phyloP scores from a whole-genome alignment of 2,797 vertebrate genomes.

The Carduelis carduelis region DNA sequence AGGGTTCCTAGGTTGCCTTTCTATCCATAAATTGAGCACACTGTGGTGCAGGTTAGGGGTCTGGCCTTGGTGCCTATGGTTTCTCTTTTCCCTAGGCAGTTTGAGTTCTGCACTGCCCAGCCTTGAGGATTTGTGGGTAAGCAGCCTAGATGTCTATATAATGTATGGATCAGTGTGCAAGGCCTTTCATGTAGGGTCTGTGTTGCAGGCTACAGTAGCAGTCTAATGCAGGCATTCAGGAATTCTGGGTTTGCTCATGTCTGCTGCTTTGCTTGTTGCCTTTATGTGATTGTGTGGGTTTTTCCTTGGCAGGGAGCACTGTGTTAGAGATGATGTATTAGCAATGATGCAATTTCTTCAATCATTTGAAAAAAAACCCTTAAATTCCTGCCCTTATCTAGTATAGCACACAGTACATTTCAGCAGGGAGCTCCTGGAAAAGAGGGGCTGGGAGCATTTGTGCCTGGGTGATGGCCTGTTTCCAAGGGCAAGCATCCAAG shows the following conservation, averaged over 20 bases:
- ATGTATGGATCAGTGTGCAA: neutral
- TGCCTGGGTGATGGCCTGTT: neutral
- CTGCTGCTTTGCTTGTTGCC: slow-evolving; percentile 58
- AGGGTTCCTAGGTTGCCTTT: neutral
- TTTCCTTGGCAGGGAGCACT: slow-evolving; percentile 22
- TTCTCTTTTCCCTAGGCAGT: neutral
- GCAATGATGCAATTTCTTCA: slow-evolving; percentile 4
- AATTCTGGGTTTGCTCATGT: slow-evolving; percentile 60
- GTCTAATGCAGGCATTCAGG: slow-evolving; percentile 46
- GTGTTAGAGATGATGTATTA: slow-evolving; percentile 40
- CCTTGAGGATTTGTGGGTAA: neutral
- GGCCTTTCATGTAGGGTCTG: slow-evolving; percentile 45
- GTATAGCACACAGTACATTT: neutral
- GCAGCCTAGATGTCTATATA: slow-evolving; percentile 32
- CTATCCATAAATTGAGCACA: neutral
- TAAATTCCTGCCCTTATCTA: slow-evolving; percentile 49
- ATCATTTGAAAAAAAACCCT: neutral
- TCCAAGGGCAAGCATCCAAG: neutral
- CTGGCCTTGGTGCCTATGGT: neutral
- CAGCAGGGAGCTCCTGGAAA: neutral
- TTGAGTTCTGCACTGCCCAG: neutral
- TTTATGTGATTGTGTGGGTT: slow-evolving; percentile 51
- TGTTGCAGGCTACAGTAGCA: slow-evolving; percentile 62
- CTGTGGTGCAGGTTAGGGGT: neutral
- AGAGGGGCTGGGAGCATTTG: neutral